A percentile compares a stretch with the other conserved stretches of the same genome.
phyloP scores from a whole-genome alignment of 2,113 vertebrate species.

The Excalfactoria chinensis region DNA sequence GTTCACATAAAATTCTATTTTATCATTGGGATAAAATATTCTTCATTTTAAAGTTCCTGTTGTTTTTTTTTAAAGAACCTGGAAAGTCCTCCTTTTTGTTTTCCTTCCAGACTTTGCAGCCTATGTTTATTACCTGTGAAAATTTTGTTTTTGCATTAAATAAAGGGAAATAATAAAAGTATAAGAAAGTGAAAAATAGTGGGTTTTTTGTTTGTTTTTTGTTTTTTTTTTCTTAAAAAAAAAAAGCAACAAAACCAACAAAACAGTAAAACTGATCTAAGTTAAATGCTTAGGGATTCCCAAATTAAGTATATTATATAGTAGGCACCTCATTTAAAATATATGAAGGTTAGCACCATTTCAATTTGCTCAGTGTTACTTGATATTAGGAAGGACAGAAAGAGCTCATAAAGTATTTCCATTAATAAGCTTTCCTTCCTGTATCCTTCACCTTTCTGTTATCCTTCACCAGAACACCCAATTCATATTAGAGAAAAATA shows the following conservation, averaged over 20 bases:
- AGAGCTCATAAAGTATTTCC: slow-evolving; percentile 53
- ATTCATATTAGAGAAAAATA: slow-evolving; percentile 37
- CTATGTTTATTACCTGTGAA: neutral
- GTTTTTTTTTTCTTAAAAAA: too few relatives aligned
- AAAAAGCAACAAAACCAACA: neutral
- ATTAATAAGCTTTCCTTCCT: slow-evolving; percentile 65
- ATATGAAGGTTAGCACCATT: slow-evolving; percentile 46
- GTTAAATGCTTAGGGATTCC: neutral
- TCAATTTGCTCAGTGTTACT: slow-evolving; percentile 46
- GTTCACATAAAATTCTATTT: neutral
- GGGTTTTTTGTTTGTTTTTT: too few relatives aligned
- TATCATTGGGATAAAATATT: neutral
- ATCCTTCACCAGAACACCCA: slow-evolving; percentile 59
- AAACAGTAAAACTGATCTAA: neutral
- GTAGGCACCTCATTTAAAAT: slow-evolving; percentile 34
- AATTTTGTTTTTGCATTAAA: slow-evolving; percentile 22
- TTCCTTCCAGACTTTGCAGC: neutral
- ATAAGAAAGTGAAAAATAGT: neutral
- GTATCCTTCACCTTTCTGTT: slow-evolving; percentile 65
- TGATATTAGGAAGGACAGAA: slow-evolving; percentile 49
- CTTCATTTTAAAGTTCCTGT: neutral
- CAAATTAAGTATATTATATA: slow-evolving; percentile 26
- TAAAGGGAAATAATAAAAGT: neutral
- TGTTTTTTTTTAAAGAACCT: neutral
- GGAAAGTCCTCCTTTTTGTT: neutral